These are phyloP conservation scores for Oncorhynchus keta DNA, from an alignment of 2,113 vertebrate genomes.

Conservation along the genomic window DNA sequence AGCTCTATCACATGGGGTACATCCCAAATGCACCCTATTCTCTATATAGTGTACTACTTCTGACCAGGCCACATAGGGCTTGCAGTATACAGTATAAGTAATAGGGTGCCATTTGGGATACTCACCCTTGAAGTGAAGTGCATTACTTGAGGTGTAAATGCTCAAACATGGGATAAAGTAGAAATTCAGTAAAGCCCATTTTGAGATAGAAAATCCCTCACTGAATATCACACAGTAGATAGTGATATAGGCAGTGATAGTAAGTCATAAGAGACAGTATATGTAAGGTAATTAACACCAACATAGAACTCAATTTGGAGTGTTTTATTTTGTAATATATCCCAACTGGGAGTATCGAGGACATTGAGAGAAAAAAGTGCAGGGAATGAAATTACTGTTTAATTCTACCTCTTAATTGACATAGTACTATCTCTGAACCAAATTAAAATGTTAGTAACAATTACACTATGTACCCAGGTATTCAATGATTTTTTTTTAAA, in stretches of 20 bases:
- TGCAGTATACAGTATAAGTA: no score
- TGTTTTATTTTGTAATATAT: slow-evolving; percentile 22
- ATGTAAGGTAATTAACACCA: slow-evolving; percentile 1
- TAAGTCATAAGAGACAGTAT: slow-evolving; percentile 27
- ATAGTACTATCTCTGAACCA: slow-evolving; percentile 55
- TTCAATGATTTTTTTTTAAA: neutral
- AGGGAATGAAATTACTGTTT: neutral
- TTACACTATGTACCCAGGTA: neutral
- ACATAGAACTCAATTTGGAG: slow-evolving; percentile 13
- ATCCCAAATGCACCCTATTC: no score
- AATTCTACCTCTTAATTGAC: slow-evolving; percentile 14
- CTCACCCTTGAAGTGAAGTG: no score
- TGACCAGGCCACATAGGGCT: neutral
- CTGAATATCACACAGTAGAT: neutral
- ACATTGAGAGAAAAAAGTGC: neutral
- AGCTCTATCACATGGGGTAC: neutral
- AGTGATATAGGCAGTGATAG: neutral
- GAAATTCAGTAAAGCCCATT: neutral
- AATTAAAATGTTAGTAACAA: neutral
- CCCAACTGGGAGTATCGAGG: neutral
- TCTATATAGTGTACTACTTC: no score
- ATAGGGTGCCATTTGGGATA: no score
- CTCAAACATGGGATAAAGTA: no score
- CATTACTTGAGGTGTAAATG: no score
- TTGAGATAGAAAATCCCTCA: slow-evolving; percentile 9